These are phyloP conservation scores for Heliconius hortense DNA, from an alignment of 2,888 invertebrate genomes.

Conservation along the genomic window DNA sequence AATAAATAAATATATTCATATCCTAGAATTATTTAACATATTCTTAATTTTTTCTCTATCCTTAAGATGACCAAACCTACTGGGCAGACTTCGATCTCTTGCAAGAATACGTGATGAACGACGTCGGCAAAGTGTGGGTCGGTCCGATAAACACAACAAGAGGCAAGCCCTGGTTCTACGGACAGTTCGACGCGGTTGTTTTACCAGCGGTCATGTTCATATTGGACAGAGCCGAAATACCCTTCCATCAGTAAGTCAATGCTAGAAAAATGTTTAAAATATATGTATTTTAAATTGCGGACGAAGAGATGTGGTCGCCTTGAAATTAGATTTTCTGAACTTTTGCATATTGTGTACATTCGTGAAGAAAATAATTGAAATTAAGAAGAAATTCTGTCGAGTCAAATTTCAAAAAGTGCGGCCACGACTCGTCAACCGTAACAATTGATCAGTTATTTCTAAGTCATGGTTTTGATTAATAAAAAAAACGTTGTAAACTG, in stretches of 20 bases:
- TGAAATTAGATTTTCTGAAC: not conserved
- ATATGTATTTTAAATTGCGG: not conserved
- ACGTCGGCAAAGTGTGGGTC: slow-evolving; percentile 93
- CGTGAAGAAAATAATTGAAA: too few species aligned
- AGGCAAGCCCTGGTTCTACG: slow-evolving; percentile 92
- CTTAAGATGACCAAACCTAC: slow-evolving; percentile 87
- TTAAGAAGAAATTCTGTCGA: too few species aligned
- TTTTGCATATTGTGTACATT: not conserved
- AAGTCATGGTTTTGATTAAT: too few species aligned
- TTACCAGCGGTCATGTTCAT: slow-evolving; percentile 87
- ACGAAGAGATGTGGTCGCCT: not conserved
- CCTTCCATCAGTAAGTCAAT: slow-evolving; percentile 76
- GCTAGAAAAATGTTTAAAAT: not conserved
- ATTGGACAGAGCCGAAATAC: slow-evolving; percentile 84
- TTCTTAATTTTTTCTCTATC: not conserved
- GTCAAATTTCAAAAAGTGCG: too few species aligned
- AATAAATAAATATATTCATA: not conserved
- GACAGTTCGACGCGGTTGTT: slow-evolving; percentile 88
- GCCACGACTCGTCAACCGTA: too few species aligned
- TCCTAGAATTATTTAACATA: not conserved
- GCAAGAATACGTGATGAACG: slow-evolving; percentile 90
- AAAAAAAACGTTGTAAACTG: too few species aligned
- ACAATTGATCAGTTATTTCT: too few species aligned
- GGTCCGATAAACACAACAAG: slow-evolving; percentile 87
- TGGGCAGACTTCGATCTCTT: slow-evolving; percentile 86